These are phyloP conservation scores for Riptortus pedestris DNA, from an alignment of 1,140 invertebrate genomes.

Conservation along the genomic window DNA sequence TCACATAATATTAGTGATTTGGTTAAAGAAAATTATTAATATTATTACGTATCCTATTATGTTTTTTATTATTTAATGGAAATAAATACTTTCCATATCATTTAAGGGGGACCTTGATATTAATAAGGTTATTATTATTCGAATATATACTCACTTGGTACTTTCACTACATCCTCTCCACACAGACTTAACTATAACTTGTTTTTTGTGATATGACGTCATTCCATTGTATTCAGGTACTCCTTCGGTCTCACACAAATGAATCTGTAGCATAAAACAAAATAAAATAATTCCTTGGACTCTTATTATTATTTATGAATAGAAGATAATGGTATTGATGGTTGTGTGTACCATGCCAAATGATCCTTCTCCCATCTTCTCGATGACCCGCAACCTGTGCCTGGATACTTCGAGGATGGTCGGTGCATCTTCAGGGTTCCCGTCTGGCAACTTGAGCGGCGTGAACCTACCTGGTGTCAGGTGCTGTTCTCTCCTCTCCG, in stretches of 20 bases:
- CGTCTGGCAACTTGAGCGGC: slow-evolving; percentile 55
- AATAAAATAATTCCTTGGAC: slow-evolving; percentile 7
- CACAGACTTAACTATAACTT: slow-evolving; percentile 63
- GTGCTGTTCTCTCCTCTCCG: slow-evolving; percentile 49
- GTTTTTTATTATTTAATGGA: too few relatives aligned
- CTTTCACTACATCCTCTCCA: slow-evolving; percentile 55
- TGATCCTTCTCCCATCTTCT: slow-evolving; percentile 77
- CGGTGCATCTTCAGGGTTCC: slow-evolving; percentile 46
- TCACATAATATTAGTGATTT: too few relatives aligned
- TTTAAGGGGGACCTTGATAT: too few relatives aligned
- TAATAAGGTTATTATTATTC: too few relatives aligned
- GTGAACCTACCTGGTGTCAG: slow-evolving; percentile 52
- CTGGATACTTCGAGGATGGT: slow-evolving; percentile 62
- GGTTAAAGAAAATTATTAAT: too few relatives aligned
- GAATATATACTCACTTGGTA: slow-evolving; percentile 46
- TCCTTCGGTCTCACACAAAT: slow-evolving; percentile 62
- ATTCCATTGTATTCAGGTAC: slow-evolving; percentile 51
- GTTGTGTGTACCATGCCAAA: slow-evolving; percentile 84
- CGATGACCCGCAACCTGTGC: slow-evolving; percentile 67
- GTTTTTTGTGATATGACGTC: slow-evolving; percentile 48
- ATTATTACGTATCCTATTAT: too few relatives aligned
- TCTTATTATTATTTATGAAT: too few relatives aligned
- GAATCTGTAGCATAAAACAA: slow-evolving; percentile 47
- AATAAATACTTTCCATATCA: too few relatives aligned
- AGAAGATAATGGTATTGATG: too few relatives aligned